A percentile compares a stretch with the other conserved stretches of the same genome.
Evolutionary conservation across 2,888 invertebrate species (phyloP).

Genomic region (Oxystoma pomonae): DNA sequence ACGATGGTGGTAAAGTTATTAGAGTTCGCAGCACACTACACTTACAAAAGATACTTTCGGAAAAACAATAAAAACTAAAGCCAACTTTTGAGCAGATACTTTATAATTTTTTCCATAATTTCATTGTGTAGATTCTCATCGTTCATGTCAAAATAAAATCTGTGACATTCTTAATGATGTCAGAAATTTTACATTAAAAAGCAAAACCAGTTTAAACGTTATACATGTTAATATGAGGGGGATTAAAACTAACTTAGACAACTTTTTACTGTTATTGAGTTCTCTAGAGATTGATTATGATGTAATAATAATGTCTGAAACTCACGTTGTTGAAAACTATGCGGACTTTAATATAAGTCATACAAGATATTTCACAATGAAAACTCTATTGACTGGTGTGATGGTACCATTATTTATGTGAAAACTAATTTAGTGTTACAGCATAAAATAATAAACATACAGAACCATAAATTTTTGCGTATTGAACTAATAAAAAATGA

Average conservation of each 20-base stretch:
- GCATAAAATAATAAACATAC: neutral
- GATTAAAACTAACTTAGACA: constrained; percentile 5
- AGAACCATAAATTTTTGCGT: neutral
- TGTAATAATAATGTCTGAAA: constrained; percentile 4
- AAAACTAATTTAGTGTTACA: neutral
- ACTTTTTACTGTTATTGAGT: neutral
- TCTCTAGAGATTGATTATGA: constrained; percentile 1
- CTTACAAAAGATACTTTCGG: neutral
- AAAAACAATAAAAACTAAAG: constrained; percentile 3
- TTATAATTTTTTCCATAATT: neutral
- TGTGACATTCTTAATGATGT: constrained; percentile 3
- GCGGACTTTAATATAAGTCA: constrained; percentile 4
- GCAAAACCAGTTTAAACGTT: neutral
- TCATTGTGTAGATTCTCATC: neutral
- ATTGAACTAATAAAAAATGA: neutral
- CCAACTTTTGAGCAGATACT: constrained; percentile 1
- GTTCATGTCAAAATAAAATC: neutral
- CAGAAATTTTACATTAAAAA: neutral
- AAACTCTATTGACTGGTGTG: too few relatives aligned
- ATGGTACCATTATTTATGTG: too few relatives aligned
- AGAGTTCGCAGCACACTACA: neutral
- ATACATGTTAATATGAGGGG: constrained; percentile 8
- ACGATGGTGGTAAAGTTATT: neutral
- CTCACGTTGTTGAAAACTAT: constrained; percentile 4
- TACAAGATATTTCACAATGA: too few relatives aligned